These are phyloP conservation scores for Axis porcinus DNA, from an alignment of 2,113 vertebrate species.

Conservation along the genomic window DNA sequence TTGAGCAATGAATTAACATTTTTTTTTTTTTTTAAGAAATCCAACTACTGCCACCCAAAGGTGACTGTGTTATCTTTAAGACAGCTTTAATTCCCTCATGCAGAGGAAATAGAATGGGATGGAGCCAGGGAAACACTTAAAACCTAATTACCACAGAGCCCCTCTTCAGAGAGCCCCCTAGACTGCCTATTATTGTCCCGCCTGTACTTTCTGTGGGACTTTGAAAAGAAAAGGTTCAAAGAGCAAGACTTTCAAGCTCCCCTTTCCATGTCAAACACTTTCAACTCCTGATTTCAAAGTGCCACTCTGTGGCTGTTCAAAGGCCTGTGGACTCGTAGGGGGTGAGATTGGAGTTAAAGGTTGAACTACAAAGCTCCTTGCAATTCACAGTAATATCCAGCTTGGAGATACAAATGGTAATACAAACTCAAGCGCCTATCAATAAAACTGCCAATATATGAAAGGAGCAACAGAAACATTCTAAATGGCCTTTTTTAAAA, in stretches of 20 bases:
- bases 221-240: slow-evolving; percentile 91
- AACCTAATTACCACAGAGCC: slow-evolving; percentile 73
- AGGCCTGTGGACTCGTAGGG: slow-evolving; percentile 83
- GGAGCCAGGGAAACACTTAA: slow-evolving; percentile 72
- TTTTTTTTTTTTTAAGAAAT: background rate
- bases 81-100: slow-evolving; percentile 62
- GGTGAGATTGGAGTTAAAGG: slow-evolving; percentile 86
- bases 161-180: slow-evolving; percentile 69
- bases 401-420: slow-evolving; percentile 79
- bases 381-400: slow-evolving; percentile 80
- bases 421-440: slow-evolving; percentile 76
- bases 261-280: slow-evolving; percentile 89
- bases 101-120: slow-evolving; percentile 37
- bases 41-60: background rate
- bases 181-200: slow-evolving; percentile 82
- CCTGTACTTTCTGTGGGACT: slow-evolving; percentile 80
- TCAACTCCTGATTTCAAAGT: slow-evolving; percentile 94
- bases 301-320: slow-evolving; percentile 89
- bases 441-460: slow-evolving; percentile 75
- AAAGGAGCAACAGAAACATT: slow-evolving; percentile 64
- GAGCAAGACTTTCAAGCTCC: slow-evolving; percentile 90
- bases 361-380: slow-evolving; percentile 87
- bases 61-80: slow-evolving; percentile 37
- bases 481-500: slow-evolving; percentile 49
- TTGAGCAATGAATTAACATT: background rate